A percentile compares a stretch with the other conserved stretches of the same genome.
Conservation (phyloP, 2,113 vertebrate species). For the Chauna torquata region DNA sequence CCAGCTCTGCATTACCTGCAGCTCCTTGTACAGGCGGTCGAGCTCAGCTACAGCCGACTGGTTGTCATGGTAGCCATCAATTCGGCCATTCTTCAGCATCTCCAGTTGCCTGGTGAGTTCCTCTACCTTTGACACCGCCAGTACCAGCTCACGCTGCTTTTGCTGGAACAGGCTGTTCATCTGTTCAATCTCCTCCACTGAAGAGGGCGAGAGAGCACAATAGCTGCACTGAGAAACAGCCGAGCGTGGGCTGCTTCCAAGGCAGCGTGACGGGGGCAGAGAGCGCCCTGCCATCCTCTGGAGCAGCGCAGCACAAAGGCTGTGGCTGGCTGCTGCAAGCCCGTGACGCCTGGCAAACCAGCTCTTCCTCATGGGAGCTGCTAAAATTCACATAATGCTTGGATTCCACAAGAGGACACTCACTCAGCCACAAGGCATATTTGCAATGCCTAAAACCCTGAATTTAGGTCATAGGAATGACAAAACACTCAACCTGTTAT, state of each 20-base stretch:
- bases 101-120: constrained; percentile 94
- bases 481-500: background rate
- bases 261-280: constrained; percentile 18
- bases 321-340: background rate
- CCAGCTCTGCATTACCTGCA: constrained; percentile 82
- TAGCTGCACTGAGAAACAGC: constrained; percentile 60
- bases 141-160: constrained; percentile 93
- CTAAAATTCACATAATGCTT: background rate
- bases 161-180: constrained; percentile 98
- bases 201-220: constrained; percentile 41
- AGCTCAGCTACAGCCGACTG: constrained; percentile 93
- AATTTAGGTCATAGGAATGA: background rate
- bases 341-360: background rate
- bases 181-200: constrained; percentile 98
- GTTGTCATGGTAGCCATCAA: constrained; percentile 88
- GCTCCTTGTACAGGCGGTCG: constrained; percentile 94
- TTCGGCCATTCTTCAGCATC: constrained; percentile 91
- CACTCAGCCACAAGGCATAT: background rate
- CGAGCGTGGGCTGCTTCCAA: constrained; percentile 37
- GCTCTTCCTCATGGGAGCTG: background rate
- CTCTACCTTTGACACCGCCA: constrained; percentile 92
- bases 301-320: background rate
- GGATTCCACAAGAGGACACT: background rate
- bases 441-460: background rate
- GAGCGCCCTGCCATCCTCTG: background rate